These are phyloP conservation scores for Myopa tessellatipennis DNA, from an alignment of 2,888 invertebrate species.

Conservation along the genomic window DNA sequence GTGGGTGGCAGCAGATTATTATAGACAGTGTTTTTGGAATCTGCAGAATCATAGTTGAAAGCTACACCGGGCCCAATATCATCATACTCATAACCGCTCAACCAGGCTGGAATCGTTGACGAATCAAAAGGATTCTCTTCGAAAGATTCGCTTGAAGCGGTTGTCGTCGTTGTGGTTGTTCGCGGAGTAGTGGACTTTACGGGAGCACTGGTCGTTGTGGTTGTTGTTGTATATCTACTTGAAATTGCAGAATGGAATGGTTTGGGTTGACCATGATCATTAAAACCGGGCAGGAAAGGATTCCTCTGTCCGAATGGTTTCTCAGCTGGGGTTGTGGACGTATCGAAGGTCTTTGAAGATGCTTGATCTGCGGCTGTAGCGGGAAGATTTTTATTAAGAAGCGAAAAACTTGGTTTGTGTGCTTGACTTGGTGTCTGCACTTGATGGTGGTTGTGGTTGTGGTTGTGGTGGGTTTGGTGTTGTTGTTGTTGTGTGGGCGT, in stretches of 20 bases:
- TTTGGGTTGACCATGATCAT: constrained; percentile 31
- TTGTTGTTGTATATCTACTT: constrained; percentile 36
- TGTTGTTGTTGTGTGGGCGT: constrained; percentile 29
- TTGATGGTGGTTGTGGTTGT: constrained; percentile 16
- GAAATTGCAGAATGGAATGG: constrained; percentile 36
- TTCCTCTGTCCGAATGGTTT: constrained; percentile 41
- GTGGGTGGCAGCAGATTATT: constrained; percentile 49
- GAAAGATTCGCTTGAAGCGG: constrained; percentile 45
- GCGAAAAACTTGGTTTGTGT: constrained; percentile 31
- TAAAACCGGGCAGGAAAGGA: constrained; percentile 44
- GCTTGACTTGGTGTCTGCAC: constrained; percentile 23
- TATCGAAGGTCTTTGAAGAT: constrained; percentile 42
- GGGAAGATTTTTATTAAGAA: constrained; percentile 42
- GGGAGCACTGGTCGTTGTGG: constrained; percentile 29
- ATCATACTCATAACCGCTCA: constrained; percentile 63
- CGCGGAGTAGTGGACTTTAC: constrained; percentile 28
- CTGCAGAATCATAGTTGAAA: constrained; percentile 52
- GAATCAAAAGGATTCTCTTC: constrained; percentile 58
- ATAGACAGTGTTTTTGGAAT: constrained; percentile 45
- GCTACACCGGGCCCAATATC: constrained; percentile 65
- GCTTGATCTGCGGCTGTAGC: constrained; percentile 46
- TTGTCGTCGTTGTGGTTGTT: constrained; percentile 48
- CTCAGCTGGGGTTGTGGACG: constrained; percentile 33
- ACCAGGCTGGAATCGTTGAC: constrained; percentile 62
- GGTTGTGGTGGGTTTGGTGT: constrained; percentile 25